phyloP scores from a whole-genome alignment of 2,888 invertebrate genomes.

The Acrobasis consociella region DNA sequence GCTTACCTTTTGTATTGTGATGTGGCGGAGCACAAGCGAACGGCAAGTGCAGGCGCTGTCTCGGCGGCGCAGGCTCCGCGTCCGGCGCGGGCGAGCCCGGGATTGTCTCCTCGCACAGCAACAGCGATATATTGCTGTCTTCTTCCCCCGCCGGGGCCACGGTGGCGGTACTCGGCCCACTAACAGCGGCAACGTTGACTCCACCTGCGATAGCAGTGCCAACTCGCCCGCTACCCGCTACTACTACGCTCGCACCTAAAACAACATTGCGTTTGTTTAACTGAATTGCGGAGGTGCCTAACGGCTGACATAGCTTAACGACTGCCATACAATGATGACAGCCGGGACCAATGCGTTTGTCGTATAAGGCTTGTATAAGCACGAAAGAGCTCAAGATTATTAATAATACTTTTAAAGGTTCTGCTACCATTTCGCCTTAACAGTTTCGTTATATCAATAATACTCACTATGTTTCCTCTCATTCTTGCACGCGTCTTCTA shows the following conservation, averaged over 20 bases:
- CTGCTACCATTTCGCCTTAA: too few relatives aligned
- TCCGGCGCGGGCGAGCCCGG: slow-evolving; percentile 94
- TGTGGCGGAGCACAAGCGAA: slow-evolving; percentile 86
- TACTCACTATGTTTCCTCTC: slow-evolving; percentile 72
- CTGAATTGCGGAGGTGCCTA: too few relatives aligned
- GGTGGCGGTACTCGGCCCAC: slow-evolving; percentile 28
- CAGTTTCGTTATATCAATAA: not conserved
- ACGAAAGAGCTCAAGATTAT: too few relatives aligned
- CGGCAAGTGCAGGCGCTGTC: slow-evolving; percentile 85
- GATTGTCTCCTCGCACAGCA: slow-evolving; percentile 95
- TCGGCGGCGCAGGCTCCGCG: slow-evolving; percentile 74
- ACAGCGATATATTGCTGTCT: slow-evolving; percentile 87
- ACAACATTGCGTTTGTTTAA: not conserved
- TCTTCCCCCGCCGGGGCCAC: slow-evolving; percentile 53
- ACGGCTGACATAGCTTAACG: too few relatives aligned
- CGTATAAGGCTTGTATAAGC: too few relatives aligned
- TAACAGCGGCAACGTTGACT: slow-evolving; percentile 23
- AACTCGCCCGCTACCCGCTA: slow-evolving; percentile 54
- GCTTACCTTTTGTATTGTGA: slow-evolving; percentile 52
- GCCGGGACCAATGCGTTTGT: too few relatives aligned
- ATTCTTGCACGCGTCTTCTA: slow-evolving; percentile 77
- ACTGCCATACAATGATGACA: too few relatives aligned
- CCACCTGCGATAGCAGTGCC: slow-evolving; percentile 14
- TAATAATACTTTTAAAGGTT: too few relatives aligned
- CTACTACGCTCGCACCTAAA: slow-evolving; percentile 62